These are phyloP conservation scores for Crotalus helleri DNA, from an alignment of 2,113 vertebrate species.

Conservation along the genomic window DNA sequence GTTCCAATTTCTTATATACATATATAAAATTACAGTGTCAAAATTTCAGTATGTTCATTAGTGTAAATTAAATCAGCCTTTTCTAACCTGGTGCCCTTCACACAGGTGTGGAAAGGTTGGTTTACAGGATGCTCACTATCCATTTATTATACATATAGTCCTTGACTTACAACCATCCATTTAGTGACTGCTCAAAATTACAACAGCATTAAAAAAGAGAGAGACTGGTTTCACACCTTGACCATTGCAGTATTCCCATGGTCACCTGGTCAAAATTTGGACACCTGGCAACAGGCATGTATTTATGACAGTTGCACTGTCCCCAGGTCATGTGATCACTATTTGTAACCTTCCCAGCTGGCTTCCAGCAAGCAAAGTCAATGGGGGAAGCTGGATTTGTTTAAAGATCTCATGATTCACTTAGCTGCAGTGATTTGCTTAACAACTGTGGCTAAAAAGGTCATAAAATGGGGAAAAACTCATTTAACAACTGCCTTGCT, in stretches of 20 bases:
- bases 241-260: background rate
- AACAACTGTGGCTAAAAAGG: background rate
- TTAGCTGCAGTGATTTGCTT: background rate
- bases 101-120: background rate
- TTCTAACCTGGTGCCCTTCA: background rate
- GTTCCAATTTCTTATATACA: background rate
- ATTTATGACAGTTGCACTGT: background rate
- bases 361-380: background rate
- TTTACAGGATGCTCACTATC: background rate
- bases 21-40: background rate
- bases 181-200: background rate
- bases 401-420: background rate
- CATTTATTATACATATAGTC: background rate
- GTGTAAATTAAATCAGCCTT: background rate
- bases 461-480: background rate
- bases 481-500: background rate
- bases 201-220: background rate
- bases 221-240: background rate
- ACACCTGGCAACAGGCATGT: background rate
- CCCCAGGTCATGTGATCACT: background rate
- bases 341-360: background rate
- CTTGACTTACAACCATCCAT: background rate
- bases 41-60: background rate
- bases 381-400: background rate
- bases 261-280: background rate